Base-by-base conservation (phyloP, 1,140 invertebrate genomes). In the Psilanteris sp. region DNA sequence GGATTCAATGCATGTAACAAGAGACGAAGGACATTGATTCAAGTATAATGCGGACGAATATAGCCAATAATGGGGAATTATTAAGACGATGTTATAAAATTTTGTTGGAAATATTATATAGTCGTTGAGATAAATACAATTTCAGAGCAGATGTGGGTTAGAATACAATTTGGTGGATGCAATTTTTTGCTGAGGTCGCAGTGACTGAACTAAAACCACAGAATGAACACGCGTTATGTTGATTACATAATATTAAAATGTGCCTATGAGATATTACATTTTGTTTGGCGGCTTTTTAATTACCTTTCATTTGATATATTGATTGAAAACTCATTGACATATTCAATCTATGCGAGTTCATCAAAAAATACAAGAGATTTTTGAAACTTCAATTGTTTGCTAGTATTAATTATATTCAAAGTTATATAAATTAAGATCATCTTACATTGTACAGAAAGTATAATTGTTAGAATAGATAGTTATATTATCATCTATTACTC, bases 381-480 rank as follows among this genome's bases (percentile, higher is more conserved):
- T 66, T 26, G 43, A 59, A 68, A 59, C 64, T 70, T 70, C 39
- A 39, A 78, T 70, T 70, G 68, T 46, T 77, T 77, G 48, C 75
- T 77, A 72, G 57, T 57, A 72, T 22, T 72, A 67, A 72, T 55
- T 77, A 72, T 77, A 77, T 67, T 79, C 64, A 74, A 77, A 78
- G 67, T 76, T 78, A 75, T 54, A 74, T 54, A 77, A 78, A 81
- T 81, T 83, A 76, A 82, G 74, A 64, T 75, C 76, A 80, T 80
- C 81, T 82, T 80, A 83, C 80, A 85, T 84, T 87, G 84, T 87
- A 87, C 85, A 87, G 84, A 87, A 85, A 85, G 79, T 85, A 82
- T 87, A 86, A 87, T 84, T 86, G 84, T 87, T 87, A 87, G 86
- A 77, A 79, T 86, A 87, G 83, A 55, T 86, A 87, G 84, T 78